Percentiles rank a stretch among this genome's conserved stretches.
These are phyloP conservation scores for Nyctereutes procyonoides DNA, from an alignment of 2,113 vertebrate species.

Conservation along the genomic window DNA sequence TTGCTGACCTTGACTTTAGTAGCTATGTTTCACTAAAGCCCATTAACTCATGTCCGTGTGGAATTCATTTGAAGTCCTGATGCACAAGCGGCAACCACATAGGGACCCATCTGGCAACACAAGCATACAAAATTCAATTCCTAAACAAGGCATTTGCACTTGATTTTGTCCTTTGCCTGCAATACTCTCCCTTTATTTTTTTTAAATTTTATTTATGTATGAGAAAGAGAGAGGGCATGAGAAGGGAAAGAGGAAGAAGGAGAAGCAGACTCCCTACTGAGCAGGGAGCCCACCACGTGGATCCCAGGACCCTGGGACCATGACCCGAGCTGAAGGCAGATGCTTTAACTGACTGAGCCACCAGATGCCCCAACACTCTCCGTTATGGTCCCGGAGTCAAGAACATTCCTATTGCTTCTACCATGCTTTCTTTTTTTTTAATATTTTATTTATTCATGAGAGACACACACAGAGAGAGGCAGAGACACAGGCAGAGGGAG, in stretches of 20 bases:
- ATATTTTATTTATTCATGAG: too few relatives aligned
- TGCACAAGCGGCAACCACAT: background rate
- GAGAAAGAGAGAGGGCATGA: background rate
- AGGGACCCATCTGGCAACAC: background rate
- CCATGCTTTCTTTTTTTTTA: background rate
- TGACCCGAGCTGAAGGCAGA: background rate
- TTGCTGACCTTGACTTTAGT: background rate
- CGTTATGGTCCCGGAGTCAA: background rate
- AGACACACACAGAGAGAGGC: too few relatives aligned
- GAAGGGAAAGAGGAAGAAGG: background rate
- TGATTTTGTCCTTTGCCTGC: background rate
- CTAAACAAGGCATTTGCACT: background rate
- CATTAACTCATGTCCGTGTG: background rate
- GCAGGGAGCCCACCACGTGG: too few relatives aligned
- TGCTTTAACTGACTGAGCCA: background rate
- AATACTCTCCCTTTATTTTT: background rate
- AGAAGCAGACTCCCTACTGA: background rate
- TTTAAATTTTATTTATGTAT: background rate
- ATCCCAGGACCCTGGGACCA: background rate
- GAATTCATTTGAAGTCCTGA: background rate
- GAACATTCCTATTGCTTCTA: background rate
- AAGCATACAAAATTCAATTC: background rate
- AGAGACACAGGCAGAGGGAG: too few relatives aligned
- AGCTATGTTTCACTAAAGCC: background rate
- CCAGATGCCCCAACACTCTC: background rate